Evolutionary conservation across 2,113 vertebrate species (phyloP).

Genomic region (Tachysurus vachellii): DNA sequence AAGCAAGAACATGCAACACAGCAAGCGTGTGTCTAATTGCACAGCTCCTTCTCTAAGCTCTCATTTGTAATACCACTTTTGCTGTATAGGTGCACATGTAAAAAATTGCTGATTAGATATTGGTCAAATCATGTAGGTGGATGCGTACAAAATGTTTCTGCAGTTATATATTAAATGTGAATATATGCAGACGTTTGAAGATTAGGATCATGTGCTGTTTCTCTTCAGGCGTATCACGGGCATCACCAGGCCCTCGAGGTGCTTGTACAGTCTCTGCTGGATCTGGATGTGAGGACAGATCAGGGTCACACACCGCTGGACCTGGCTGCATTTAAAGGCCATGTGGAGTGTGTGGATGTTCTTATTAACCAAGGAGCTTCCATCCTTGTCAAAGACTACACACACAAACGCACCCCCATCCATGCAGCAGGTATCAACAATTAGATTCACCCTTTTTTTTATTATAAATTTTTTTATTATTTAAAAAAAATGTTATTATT

Average conservation of each 20-base stretch:
- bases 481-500: too few species aligned
- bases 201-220: not conserved
- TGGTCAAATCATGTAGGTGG: not conserved
- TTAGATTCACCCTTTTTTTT: too few species aligned
- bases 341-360: conserved; percentile 95
- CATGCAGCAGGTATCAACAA: conserved; percentile 87
- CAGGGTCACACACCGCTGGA: conserved; percentile 93
- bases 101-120: not conserved
- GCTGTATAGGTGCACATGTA: not conserved
- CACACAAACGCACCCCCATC: conserved; percentile 92
- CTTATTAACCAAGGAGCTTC: conserved; percentile 97
- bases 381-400: conserved; percentile 93
- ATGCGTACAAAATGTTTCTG: not conserved
- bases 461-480: too few species aligned
- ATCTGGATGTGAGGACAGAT: conserved; percentile 92
- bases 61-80: not conserved
- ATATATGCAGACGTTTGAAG: not conserved
- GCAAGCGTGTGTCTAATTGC: not conserved
- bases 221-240: conserved; percentile 88
- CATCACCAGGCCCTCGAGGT: conserved; percentile 97
- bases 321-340: conserved; percentile 94
- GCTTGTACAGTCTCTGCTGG: conserved; percentile 92
- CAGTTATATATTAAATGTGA: not conserved
- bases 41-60: not conserved
- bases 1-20: not conserved